Evolutionary conservation across 2,888 invertebrate species (phyloP), one percentile per base, ranked within the genome.

Genomic region (Nebria brevicollis): DNA sequence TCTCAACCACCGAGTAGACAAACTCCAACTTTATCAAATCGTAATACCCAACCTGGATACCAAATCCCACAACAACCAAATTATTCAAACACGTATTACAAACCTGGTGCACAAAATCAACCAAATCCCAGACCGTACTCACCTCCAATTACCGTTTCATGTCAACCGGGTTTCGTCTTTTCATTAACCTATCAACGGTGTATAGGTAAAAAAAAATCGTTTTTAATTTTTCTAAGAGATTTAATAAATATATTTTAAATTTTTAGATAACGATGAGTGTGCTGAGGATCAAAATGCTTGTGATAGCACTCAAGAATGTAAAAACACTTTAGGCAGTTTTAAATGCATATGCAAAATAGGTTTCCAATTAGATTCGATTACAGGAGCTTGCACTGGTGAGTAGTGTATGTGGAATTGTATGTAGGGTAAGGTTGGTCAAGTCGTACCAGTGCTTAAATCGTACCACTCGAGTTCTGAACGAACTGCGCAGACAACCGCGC

Each of bases 231-330:
- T 20, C 20, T 20, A 20, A 1, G 20, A 20, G 20, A 20, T 20
- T 20, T 20, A 20, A 20, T 20, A 20, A 20, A 20, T 20, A 20
- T 20, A 20, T 20, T 20, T 20, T 20, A n/a, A n/a, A n/a, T 34
- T 34, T 34, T 34, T 34, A 88, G 95, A 96, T 86, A 90, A 95
- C 75, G 91, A 95, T 86, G 95, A 95, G 86, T 95, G 95, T 84
- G 83, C 86, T 0, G 89, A 90, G 77, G 89, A 90, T 75, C 86
- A 87, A 66, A 89, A 91, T 74, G 89, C 91, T 0, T 95, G 94
- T 86, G 91, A 91, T 77, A 90, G 91, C 73, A 92, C 91, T 84
- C 94, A 95, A 86, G 87, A 91, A 11, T 96, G 96, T 86, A 88
- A 90, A 7, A 96, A 96, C 86, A 93, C 91, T 0, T 86, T 91